These are phyloP conservation scores for Mythimna albipuncta DNA, from an alignment of 2,888 invertebrate genomes.

Conservation along the genomic window DNA sequence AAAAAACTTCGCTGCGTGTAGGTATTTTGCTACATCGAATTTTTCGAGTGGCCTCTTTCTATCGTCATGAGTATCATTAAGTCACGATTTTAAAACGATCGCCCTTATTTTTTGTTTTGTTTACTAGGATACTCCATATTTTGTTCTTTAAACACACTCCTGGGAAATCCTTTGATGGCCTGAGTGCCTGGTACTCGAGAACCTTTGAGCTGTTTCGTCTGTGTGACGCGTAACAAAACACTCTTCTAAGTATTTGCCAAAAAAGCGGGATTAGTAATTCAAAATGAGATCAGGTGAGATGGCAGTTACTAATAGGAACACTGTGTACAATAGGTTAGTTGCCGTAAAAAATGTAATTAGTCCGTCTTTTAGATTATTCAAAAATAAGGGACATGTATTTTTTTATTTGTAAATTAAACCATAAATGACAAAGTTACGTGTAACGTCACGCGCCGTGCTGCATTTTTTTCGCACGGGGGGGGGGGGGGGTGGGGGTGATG, in stretches of 20 bases:
- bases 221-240: constrained; percentile 64
- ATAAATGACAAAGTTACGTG: too few relatives aligned
- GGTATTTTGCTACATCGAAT: constrained; percentile 73
- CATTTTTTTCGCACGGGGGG: too few relatives aligned
- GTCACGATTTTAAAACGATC: constrained; percentile 80
- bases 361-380: too few relatives aligned
- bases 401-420: too few relatives aligned
- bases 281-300: constrained; percentile 22
- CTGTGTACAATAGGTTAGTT: constrained; percentile 15
- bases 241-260: constrained; percentile 49
- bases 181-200: constrained; percentile 62
- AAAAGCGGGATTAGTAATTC: constrained; percentile 30
- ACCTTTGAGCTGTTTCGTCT: constrained; percentile 63
- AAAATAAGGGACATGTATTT: too few relatives aligned
- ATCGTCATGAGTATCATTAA: constrained; percentile 80
- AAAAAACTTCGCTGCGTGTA: constrained; percentile 80
- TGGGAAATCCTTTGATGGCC: constrained; percentile 68
- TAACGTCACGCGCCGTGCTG: too few relatives aligned
- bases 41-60: constrained; percentile 73
- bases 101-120: constrained; percentile 74
- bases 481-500: too few relatives aligned
- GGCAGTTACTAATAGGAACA: constrained; percentile 17
- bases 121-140: constrained; percentile 67
- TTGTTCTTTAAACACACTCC: constrained; percentile 67
- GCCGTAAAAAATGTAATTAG: too few relatives aligned